phyloP scores from a whole-genome alignment of 64 coral and sea anemone species.

The Orbicella faveolata region DNA sequence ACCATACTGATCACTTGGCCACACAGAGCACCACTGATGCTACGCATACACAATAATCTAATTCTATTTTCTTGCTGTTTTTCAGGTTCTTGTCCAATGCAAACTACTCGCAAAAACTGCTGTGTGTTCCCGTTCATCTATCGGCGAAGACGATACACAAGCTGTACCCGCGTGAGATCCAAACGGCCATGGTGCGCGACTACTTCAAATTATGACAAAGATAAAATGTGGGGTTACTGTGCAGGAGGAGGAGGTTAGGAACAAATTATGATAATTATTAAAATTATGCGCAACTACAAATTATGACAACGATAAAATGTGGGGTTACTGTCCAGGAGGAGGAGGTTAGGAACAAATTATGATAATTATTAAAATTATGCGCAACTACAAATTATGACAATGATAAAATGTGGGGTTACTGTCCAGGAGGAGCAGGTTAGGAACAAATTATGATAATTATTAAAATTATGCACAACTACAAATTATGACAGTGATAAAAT shows the following conservation, averaged over 20 bases:
- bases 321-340: too few species aligned
- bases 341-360: too few species aligned
- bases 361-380: not conserved
- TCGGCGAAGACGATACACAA: conserved; percentile 18
- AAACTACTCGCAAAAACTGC: conserved; percentile 35
- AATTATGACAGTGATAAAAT: too few species aligned
- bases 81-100: conserved; percentile 17
- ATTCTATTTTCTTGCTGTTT: not conserved
- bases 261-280: not conserved
- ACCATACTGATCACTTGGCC: too few species aligned
- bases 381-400: conserved; percentile 56
- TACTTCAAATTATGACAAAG: conserved; percentile 56
- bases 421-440: conserved; percentile 8
- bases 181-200: conserved; percentile 48
- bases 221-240: conserved; percentile 60
- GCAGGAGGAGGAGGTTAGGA: not conserved
- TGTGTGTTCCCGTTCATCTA: conserved; percentile 69
- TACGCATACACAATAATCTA: not conserved
- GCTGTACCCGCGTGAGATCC: conserved; percentile 24
- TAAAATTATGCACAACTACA: too few species aligned
- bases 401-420: conserved; percentile 58
- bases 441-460: not conserved
- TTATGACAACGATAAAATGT: too few species aligned
- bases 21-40: too few species aligned
- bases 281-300: too few species aligned